phyloP scores from a whole-genome alignment of 2,888 invertebrate genomes.

The Ophion ellenae region DNA sequence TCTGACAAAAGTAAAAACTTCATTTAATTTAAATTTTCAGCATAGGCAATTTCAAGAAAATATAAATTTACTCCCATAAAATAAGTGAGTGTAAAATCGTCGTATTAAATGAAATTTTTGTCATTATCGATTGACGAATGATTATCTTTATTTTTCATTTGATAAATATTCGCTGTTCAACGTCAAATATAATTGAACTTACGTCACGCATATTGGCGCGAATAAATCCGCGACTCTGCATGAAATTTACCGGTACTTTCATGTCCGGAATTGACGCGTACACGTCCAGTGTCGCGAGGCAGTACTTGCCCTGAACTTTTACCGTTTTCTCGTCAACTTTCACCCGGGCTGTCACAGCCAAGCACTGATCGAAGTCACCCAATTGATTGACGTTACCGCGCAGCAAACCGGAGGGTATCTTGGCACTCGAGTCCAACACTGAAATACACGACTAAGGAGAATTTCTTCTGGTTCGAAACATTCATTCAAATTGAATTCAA shows the following conservation, averaged over 20 bases:
- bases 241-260: slow-evolving; percentile 87
- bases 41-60: no score
- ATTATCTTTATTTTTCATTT: slow-evolving; percentile 15
- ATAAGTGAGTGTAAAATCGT: no score
- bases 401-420: slow-evolving; percentile 88
- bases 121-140: no score
- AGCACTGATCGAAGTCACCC: slow-evolving; percentile 89
- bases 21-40: no score
- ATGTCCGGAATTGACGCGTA: slow-evolving; percentile 86
- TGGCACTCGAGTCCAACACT: slow-evolving; percentile 91
- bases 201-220: slow-evolving; percentile 88
- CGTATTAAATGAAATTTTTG: no score
- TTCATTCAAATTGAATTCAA: neutral
- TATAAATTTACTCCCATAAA: no score
- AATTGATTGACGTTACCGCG: slow-evolving; percentile 90
- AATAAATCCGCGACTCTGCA: slow-evolving; percentile 87
- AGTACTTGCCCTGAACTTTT: slow-evolving; percentile 89
- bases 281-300: slow-evolving; percentile 88
- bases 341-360: slow-evolving; percentile 85
- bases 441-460: slow-evolving; percentile 78
- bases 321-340: slow-evolving; percentile 87
- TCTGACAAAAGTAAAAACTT: no score
- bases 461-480: slow-evolving; percentile 56
- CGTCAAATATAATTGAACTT: slow-evolving; percentile 72
- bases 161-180: neutral